A percentile compares a stretch with the other conserved stretches of the same genome.
phyloP scores from a whole-genome alignment of 2,797 vertebrate genomes.

The Coregonus ussuriensis region DNA sequence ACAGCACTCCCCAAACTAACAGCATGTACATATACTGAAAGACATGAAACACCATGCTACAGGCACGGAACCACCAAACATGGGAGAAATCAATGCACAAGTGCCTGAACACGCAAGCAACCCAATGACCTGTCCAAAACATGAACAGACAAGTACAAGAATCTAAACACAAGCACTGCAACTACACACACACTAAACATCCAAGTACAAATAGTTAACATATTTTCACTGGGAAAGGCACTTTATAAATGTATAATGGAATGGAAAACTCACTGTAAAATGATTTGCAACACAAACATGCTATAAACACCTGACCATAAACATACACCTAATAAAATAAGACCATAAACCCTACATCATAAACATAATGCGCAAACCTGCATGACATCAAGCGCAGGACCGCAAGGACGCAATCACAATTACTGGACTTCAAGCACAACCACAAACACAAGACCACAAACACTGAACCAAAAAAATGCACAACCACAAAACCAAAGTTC shows the following conservation, averaged over 20 bases:
- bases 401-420: neutral
- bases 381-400: neutral
- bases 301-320: neutral
- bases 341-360: neutral
- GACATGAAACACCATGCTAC: constrained; percentile 6
- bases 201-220: neutral
- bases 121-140: neutral
- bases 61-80: constrained; percentile 23
- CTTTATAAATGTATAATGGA: neutral
- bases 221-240: neutral
- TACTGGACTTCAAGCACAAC: neutral
- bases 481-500: constrained; percentile 5
- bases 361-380: neutral
- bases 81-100: constrained; percentile 29
- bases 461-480: neutral
- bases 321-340: neutral
- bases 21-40: constrained; percentile 19
- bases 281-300: neutral
- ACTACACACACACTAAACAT: neutral
- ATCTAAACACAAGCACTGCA: neutral
- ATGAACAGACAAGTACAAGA: neutral
- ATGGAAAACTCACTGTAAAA: neutral
- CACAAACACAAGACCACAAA: constrained; percentile 8
- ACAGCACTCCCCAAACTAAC: constrained; percentile 1
- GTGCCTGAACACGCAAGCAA: neutral